Conservation (phyloP, 2,888 invertebrate genomes). For the Nemotelus nigrinus region DNA sequence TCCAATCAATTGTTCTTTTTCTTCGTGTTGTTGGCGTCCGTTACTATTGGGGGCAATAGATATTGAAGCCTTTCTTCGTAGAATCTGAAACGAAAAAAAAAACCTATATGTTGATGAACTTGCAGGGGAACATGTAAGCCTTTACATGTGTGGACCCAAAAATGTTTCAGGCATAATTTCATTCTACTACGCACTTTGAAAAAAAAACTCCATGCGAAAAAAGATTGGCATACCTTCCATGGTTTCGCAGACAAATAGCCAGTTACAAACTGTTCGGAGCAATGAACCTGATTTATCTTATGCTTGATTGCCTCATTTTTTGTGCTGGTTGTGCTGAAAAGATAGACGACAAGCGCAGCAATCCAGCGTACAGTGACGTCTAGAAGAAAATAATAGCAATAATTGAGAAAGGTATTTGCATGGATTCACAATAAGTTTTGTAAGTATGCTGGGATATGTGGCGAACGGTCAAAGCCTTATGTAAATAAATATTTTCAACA, state of each 20-base stretch:
- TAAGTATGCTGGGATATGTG: no score
- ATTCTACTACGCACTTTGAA: constrained; percentile 21
- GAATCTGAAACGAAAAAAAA: neutral
- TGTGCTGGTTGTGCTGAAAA: constrained; percentile 1
- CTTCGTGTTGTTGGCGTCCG: neutral
- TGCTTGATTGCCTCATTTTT: neutral
- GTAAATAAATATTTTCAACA: constrained; percentile 28
- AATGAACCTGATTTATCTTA: constrained; percentile 37
- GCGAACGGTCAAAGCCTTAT: no score
- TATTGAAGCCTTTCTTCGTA: constrained; percentile 4
- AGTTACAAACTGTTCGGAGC: constrained; percentile 25
- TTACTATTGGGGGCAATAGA: neutral
- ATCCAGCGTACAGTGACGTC: constrained; percentile 37
- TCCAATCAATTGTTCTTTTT: neutral
- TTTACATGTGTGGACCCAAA: no score
- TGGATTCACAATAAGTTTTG: neutral
- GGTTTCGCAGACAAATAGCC: constrained; percentile 26
- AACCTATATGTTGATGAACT: no score
- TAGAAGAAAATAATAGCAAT: constrained; percentile 24
- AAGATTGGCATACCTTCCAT: constrained; percentile 12
- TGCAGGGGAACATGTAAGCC: no score
- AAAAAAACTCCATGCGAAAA: neutral
- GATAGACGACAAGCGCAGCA: neutral
- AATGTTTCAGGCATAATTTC: neutral
- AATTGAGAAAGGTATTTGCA: constrained; percentile 13